Conservation (phyloP, 1,140 invertebrate species). For the Hermetia illucens region DNA sequence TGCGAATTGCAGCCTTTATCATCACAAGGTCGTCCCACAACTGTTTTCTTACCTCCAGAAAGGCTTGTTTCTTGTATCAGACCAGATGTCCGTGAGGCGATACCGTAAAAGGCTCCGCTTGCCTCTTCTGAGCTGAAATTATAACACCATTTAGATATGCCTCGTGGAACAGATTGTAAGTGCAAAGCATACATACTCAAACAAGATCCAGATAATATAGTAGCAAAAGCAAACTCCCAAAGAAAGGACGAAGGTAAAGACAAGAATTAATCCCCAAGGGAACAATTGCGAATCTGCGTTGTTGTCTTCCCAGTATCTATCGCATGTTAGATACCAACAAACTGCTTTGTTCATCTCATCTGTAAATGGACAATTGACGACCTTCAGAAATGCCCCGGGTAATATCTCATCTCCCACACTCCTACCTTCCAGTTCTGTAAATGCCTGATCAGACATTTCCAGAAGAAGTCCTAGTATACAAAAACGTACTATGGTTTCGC, state of each 20-base stretch:
- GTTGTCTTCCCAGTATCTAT: conserved; percentile 79
- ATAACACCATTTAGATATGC: conserved; percentile 16
- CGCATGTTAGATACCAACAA: conserved; percentile 84
- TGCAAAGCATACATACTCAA: conserved; percentile 53
- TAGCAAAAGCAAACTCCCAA: conserved; percentile 74
- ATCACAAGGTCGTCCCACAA: no score
- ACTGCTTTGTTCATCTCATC: conserved; percentile 74
- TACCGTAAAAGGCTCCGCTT: conserved; percentile 14
- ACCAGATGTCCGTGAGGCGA: no score
- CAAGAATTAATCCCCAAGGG: conserved; percentile 61
- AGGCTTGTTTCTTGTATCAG: no score
- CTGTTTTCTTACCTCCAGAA: no score
- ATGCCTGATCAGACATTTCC: conserved; percentile 65
- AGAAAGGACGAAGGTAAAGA: conserved; percentile 60
- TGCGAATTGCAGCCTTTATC: no score
- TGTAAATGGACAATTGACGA: conserved; percentile 33
- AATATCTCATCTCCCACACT: no score
- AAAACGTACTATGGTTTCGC: conserved; percentile 44
- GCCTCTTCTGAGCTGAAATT: conserved; percentile 30
- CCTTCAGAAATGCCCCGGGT: no score
- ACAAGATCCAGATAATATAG: conserved; percentile 79
- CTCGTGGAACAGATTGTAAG: background rate
- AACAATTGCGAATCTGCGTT: conserved; percentile 57
- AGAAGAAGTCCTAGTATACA: conserved; percentile 66
- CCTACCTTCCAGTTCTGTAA: conserved; percentile 71